Percentiles rank a stretch among this genome's conserved stretches.
These are phyloP conservation scores for Fukomys damarensis DNA, from an alignment of 2,113 vertebrate species.

Conservation along the genomic window DNA sequence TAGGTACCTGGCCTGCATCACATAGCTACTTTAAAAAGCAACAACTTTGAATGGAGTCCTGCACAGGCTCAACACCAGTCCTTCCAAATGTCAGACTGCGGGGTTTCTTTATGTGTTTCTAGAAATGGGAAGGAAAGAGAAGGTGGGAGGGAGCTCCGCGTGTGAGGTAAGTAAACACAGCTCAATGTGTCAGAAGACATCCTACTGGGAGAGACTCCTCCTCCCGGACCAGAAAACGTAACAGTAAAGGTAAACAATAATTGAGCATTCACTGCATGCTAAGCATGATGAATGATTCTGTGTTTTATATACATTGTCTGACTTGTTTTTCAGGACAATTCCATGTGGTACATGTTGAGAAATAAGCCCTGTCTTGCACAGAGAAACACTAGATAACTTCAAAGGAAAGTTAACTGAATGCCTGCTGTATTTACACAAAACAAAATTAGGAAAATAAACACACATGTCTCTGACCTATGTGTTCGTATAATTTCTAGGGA, in stretches of 20 bases:
- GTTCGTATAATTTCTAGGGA: background rate
- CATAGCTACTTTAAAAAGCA: background rate
- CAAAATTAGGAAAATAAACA: background rate
- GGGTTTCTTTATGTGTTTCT: background rate
- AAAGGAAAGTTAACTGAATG: background rate
- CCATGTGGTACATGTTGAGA: background rate
- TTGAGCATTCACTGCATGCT: background rate
- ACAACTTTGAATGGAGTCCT: background rate
- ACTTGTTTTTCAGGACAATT: background rate
- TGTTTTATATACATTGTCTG: background rate
- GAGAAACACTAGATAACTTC: background rate
- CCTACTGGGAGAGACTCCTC: background rate
- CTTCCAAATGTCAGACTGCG: background rate
- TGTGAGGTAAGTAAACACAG: background rate
- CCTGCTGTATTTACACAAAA: background rate
- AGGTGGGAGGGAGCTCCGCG: background rate
- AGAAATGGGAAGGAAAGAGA: background rate
- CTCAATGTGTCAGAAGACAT: background rate
- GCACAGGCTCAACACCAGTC: background rate
- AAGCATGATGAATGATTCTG: background rate
- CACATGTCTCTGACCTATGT: background rate
- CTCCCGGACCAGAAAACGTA: background rate
- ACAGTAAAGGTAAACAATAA: slow-evolving; percentile 9
- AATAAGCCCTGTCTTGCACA: background rate
- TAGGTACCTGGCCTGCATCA: background rate